phyloP scores from a whole-genome alignment of 2,113 vertebrate species.

The Butorides virescens region DNA sequence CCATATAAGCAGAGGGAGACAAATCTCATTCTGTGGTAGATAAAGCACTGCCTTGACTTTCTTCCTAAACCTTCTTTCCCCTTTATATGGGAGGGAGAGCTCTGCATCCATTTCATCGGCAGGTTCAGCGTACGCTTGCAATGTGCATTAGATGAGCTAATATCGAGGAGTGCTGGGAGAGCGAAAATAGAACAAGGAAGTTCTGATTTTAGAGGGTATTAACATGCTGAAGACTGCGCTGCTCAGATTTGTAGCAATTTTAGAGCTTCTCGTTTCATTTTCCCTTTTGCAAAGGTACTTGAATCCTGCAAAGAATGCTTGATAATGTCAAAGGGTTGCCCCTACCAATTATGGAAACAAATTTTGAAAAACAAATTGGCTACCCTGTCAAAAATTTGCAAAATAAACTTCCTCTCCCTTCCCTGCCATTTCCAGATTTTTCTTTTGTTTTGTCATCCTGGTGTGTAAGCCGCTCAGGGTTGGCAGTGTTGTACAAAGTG shows the following conservation, averaged over 20 bases:
- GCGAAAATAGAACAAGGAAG: neutral
- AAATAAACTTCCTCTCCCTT: neutral
- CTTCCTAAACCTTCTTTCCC: neutral
- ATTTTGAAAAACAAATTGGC: neutral
- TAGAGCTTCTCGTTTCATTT: neutral
- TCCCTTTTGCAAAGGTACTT: neutral
- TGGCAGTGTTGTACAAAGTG: neutral
- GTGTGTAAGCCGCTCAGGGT: neutral
- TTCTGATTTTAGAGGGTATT: neutral
- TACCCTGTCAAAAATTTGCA: neutral
- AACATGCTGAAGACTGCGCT: neutral
- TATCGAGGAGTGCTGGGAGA: neutral
- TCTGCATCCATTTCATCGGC: neutral
- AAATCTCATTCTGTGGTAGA: neutral
- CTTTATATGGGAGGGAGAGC: neutral
- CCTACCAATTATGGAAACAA: neutral
- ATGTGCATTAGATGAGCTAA: neutral
- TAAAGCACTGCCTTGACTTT: neutral
- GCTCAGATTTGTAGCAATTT: neutral
- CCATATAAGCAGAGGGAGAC: neutral
- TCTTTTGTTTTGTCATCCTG: conserved; percentile 8
- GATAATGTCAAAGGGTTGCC: neutral
- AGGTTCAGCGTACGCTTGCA: neutral
- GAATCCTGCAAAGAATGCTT: neutral
- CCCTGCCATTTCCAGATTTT: neutral